These are phyloP conservation scores for Chlorospingus flavigularis DNA, from an alignment of 2,797 vertebrate species.

Conservation along the genomic window DNA sequence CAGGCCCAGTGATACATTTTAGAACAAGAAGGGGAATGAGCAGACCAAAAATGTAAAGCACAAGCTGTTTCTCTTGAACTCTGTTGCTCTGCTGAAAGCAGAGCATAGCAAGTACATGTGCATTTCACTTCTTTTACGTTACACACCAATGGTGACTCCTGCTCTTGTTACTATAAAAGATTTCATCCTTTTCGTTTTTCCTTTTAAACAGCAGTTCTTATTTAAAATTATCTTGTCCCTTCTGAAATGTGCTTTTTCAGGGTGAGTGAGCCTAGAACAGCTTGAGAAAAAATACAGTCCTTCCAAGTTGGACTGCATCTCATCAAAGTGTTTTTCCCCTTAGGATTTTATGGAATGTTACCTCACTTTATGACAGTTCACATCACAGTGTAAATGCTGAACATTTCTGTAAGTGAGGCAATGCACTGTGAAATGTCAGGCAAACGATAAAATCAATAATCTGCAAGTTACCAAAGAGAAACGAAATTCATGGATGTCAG, in stretches of 20 bases:
- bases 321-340: conserved; percentile 60
- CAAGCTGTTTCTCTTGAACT: conserved; percentile 19
- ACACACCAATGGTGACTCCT: not conserved
- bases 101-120: not conserved
- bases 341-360: conserved; percentile 71
- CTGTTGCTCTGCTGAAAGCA: not conserved
- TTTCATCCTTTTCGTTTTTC: not conserved
- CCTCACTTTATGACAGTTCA: conserved; percentile 70
- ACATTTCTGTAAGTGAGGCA: conserved; percentile 63
- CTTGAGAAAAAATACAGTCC: conserved; percentile 40
- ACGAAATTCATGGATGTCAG: conserved; percentile 20
- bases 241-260: conserved; percentile 40
- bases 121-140: not conserved
- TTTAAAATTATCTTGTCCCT: conserved; percentile 20
- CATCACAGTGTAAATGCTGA: conserved; percentile 54
- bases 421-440: conserved; percentile 65
- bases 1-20: not conserved
- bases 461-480: conserved; percentile 62
- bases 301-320: conserved; percentile 57
- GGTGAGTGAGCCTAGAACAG: conserved; percentile 22
- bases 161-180: not conserved
- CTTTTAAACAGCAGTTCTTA: not conserved
- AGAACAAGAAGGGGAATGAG: conserved; percentile 36
- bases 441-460: conserved; percentile 71
- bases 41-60: conserved; percentile 22